Conservation (phyloP, 2,113 vertebrate species). For the Origma solitaria region DNA sequence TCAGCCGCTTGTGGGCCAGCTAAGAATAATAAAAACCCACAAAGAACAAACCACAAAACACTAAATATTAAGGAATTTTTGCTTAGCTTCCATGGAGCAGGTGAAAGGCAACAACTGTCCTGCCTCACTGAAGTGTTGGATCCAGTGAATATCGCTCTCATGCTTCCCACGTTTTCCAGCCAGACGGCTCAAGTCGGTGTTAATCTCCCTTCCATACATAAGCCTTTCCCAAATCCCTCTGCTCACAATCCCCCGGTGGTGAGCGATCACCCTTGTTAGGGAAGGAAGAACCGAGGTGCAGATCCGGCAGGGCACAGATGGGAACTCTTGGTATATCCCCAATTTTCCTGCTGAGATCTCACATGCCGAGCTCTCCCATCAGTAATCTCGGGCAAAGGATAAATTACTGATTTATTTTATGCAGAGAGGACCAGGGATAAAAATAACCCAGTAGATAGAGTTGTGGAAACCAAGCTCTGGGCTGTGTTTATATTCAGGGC, state of each 20-base stretch:
- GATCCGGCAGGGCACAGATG: not conserved
- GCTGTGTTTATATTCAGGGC: not conserved
- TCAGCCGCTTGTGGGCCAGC: not conserved
- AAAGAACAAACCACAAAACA: fast-evolving
- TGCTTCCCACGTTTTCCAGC: not conserved
- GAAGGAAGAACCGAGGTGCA: not conserved
- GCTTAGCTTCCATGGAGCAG: not conserved
- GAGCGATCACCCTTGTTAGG: not conserved
- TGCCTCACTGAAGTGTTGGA: fast-evolving
- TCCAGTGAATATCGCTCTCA: not conserved
- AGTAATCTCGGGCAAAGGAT: not conserved
- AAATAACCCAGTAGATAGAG: not conserved
- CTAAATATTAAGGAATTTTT: not conserved
- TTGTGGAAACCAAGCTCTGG: not conserved
- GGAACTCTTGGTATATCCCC: not conserved
- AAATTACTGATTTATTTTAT: not conserved
- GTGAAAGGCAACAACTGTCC: not conserved
- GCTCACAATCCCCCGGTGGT: not conserved
- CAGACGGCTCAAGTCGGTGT: not conserved
- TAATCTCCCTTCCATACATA: slow-evolving; percentile 42
- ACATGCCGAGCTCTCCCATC: not conserved
- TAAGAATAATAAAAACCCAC: not conserved
- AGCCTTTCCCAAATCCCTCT: slow-evolving; percentile 15
- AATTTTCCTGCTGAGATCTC: not conserved
- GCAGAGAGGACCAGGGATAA: not conserved